Evolutionary conservation across 2,113 vertebrate species (phyloP).

Genomic region (Leucopsar rothschildi): DNA sequence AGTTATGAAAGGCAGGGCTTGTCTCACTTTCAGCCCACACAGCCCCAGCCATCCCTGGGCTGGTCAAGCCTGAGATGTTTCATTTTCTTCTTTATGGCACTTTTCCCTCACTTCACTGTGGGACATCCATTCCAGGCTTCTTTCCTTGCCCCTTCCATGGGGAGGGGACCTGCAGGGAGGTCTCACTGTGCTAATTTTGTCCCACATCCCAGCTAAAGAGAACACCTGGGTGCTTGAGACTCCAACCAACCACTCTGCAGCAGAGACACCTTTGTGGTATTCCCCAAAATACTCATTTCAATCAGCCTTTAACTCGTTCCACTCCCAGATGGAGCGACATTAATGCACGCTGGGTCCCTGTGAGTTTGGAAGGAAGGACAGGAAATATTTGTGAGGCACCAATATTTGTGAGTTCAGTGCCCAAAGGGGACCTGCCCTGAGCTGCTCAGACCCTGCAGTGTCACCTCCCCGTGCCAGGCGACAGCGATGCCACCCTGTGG

Average conservation of each 20-base stretch:
- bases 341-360: accelerated
- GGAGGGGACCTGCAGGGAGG: neutral
- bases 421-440: neutral
- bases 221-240: neutral
- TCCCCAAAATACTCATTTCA: neutral
- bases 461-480: neutral
- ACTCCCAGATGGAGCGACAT: accelerated
- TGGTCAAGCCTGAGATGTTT: neutral
- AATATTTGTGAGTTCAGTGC: accelerated
- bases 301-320: neutral
- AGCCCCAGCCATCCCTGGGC: neutral
- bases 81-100: neutral
- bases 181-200: neutral
- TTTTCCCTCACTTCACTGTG: neutral
- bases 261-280: too few species aligned
- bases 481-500: constrained; percentile 29
- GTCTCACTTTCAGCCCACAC: neutral
- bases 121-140: neutral
- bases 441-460: too few species aligned
- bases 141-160: neutral
- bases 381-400: too few species aligned
- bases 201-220: neutral
- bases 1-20: neutral
- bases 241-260: neutral
- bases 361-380: accelerated